Percentiles rank a stretch among this genome's conserved stretches.
Evolutionary conservation across 2,888 invertebrate genomes (phyloP).

Genomic region (Melieria picta): DNA sequence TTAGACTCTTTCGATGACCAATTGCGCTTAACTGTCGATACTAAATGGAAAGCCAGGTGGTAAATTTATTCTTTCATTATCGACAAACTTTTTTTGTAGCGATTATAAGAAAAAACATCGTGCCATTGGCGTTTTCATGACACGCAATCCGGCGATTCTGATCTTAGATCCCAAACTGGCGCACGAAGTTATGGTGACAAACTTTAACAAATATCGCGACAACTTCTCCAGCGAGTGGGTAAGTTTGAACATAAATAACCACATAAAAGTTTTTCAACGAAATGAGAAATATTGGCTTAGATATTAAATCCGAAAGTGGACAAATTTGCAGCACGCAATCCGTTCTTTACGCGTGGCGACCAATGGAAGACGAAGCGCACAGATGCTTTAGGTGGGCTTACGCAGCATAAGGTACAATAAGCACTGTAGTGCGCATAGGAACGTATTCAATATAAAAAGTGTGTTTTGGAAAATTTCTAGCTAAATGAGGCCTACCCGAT

Average conservation of each 20-base stretch:
- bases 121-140: slow-evolving; percentile 64
- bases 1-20: no score
- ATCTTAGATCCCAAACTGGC: slow-evolving; percentile 63
- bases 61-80: no score
- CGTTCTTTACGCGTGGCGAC: slow-evolving; percentile 50
- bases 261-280: background rate
- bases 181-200: slow-evolving; percentile 61
- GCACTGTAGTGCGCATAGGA: background rate
- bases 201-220: slow-evolving; percentile 62
- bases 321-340: slow-evolving; percentile 45
- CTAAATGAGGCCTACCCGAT: slow-evolving; percentile 50
- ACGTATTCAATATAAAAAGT: background rate
- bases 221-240: slow-evolving; percentile 50
- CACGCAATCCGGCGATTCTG: slow-evolving; percentile 61
- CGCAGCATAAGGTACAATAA: slow-evolving; percentile 61
- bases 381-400: slow-evolving; percentile 67
- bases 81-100: slow-evolving; percentile 41
- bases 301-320: slow-evolving; percentile 38
- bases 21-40: no score
- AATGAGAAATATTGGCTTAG: background rate
- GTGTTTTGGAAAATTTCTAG: slow-evolving; percentile 12
- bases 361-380: slow-evolving; percentile 66
- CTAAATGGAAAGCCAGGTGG: no score
- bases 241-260: slow-evolving; percentile 4
- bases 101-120: slow-evolving; percentile 54